Percentiles rank a stretch among this genome's conserved stretches.
Conservation (phyloP, 2,113 vertebrate species). For the Gobius niger region DNA sequence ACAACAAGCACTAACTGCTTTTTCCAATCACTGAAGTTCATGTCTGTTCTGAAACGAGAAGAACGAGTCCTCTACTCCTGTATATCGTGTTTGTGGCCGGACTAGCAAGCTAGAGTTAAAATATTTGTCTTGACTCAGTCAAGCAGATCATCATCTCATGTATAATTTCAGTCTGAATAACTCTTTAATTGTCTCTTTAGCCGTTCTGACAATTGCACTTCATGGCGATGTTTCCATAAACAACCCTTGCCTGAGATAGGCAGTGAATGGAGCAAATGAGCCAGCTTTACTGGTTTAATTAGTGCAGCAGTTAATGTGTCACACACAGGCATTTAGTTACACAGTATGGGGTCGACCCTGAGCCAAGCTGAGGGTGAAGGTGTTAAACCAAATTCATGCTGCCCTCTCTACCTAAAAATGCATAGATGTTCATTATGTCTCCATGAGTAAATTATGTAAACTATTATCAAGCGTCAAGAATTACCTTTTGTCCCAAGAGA, state of each 20-base stretch:
- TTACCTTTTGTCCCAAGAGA: constrained; percentile 44
- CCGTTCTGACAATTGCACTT: constrained; percentile 57
- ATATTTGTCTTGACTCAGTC: constrained; percentile 45
- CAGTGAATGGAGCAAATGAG: constrained; percentile 25
- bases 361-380: constrained; percentile 39
- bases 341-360: constrained; percentile 32
- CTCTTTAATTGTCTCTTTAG: constrained; percentile 57
- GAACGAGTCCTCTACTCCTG: constrained; percentile 27
- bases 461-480: neutral
- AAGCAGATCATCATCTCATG: constrained; percentile 46
- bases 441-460: too few relatives aligned
- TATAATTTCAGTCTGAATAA: constrained; percentile 55
- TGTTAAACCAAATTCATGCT: constrained; percentile 3
- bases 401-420: neutral
- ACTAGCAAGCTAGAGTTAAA: constrained; percentile 34
- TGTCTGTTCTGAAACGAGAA: constrained; percentile 32
- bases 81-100: constrained; percentile 41
- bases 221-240: constrained; percentile 66
- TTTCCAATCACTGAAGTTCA: constrained; percentile 44
- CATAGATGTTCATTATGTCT: too few relatives aligned
- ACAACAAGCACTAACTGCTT: constrained; percentile 26
- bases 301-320: constrained; percentile 30
- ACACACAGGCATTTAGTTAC: constrained; percentile 21
- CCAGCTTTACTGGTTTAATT: constrained; percentile 54
- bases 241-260: constrained; percentile 37